These are phyloP conservation scores for Neelides sp. DNA, from an alignment of 1,140 invertebrate species.

Conservation along the genomic window DNA sequence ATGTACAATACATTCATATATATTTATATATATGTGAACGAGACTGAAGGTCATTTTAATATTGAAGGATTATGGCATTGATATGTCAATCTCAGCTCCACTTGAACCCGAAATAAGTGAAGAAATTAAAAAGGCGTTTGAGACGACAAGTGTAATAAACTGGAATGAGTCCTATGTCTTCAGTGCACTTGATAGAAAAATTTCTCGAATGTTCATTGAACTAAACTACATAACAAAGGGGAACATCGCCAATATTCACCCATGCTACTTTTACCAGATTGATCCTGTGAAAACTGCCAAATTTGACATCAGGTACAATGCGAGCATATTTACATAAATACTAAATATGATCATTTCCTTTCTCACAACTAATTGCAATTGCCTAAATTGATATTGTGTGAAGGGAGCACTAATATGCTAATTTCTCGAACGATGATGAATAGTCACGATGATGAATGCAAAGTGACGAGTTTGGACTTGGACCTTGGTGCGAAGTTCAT, in stretches of 20 bases:
- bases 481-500: constrained; percentile 1
- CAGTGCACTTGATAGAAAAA: not conserved
- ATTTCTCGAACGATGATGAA: not conserved
- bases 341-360: too few relatives aligned
- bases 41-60: too few relatives aligned
- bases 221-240: not conserved
- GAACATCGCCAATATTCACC: constrained; percentile 6
- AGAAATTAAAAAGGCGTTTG: constrained; percentile 8
- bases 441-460: not conserved
- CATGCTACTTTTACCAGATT: constrained; percentile 8
- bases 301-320: constrained; percentile 2
- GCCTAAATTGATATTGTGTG: too few relatives aligned
- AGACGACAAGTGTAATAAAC: not conserved
- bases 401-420: too few relatives aligned
- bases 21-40: too few relatives aligned
- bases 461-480: not conserved
- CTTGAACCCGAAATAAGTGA: not conserved
- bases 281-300: constrained; percentile 1
- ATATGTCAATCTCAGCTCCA: constrained; percentile 9
- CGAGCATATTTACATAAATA: not conserved
- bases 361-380: too few relatives aligned
- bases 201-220: constrained; percentile 10
- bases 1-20: too few relatives aligned
- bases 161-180: constrained; percentile 7
- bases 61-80: constrained; percentile 8